These are phyloP conservation scores for Hirtodrosophila confusa DNA, from an alignment of 2,888 invertebrate genomes.

Conservation along the genomic window DNA sequence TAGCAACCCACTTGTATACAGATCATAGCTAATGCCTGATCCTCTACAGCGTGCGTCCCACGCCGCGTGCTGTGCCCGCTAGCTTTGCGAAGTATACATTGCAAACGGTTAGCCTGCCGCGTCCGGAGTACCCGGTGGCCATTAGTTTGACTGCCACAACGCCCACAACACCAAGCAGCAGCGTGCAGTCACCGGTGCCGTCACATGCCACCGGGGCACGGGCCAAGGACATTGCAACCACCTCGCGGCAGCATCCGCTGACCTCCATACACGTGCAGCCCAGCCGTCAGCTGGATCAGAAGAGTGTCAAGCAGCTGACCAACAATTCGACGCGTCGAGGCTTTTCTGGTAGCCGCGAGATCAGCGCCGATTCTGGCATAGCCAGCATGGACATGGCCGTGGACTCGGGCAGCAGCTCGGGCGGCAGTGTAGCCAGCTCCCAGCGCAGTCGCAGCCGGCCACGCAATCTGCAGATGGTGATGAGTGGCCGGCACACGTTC, in stretches of 20 bases:
- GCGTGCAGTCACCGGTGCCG: constrained; percentile 67
- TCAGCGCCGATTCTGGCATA: constrained; percentile 84
- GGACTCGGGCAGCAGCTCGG: constrained; percentile 69
- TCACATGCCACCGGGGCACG: constrained; percentile 59
- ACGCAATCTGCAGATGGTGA: constrained; percentile 90
- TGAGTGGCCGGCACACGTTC: constrained; percentile 90
- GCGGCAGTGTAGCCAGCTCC: constrained; percentile 71
- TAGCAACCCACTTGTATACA: constrained; percentile 16
- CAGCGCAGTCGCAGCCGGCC: constrained; percentile 85
- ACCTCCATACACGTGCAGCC: constrained; percentile 72
- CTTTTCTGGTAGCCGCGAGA: constrained; percentile 83
- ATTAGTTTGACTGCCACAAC: constrained; percentile 82
- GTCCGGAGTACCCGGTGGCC: constrained; percentile 88
- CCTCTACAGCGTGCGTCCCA: constrained; percentile 81
- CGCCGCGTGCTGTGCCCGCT: constrained; percentile 82
- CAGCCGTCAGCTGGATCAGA: constrained; percentile 86
- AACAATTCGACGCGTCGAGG: constrained; percentile 88
- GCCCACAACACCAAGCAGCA: constrained; percentile 75
- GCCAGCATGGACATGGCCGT: constrained; percentile 83
- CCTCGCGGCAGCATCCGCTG: constrained; percentile 59
- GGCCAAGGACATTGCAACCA: constrained; percentile 62
- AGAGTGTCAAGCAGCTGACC: constrained; percentile 89
- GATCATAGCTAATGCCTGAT: background rate
- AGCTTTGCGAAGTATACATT: constrained; percentile 87
- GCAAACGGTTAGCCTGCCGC: constrained; percentile 90